Conservation (phyloP, 2,888 invertebrate species). For the Asteroscopus sphinx region DNA sequence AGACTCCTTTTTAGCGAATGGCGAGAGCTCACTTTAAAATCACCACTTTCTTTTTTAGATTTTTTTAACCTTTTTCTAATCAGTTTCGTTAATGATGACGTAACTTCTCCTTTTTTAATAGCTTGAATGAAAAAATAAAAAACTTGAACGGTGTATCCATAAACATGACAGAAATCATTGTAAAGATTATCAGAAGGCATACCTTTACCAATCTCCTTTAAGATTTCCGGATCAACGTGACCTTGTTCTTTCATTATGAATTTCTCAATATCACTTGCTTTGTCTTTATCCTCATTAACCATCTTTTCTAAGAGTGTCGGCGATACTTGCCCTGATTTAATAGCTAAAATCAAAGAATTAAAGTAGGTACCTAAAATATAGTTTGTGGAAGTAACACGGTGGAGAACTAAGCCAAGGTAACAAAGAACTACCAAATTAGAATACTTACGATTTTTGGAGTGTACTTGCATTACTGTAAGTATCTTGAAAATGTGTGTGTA, state of each 20-base stretch:
- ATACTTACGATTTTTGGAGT: too few relatives aligned
- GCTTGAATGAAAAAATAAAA: constrained; percentile 10
- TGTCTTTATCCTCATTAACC: constrained; percentile 22
- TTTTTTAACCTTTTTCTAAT: constrained; percentile 7
- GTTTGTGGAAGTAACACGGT: too few relatives aligned
- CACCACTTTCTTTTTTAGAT: neutral
- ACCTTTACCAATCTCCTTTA: constrained; percentile 22
- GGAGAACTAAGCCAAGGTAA: too few relatives aligned
- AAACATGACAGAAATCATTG: neutral
- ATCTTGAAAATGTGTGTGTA: too few relatives aligned
- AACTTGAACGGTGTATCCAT: too few relatives aligned
- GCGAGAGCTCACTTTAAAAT: neutral
- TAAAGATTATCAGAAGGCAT: neutral
- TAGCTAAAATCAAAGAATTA: constrained; percentile 17
- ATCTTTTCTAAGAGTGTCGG: constrained; percentile 32
- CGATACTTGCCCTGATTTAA: constrained; percentile 31
- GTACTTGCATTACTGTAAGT: too few relatives aligned
- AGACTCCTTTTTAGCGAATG: neutral
- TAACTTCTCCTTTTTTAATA: constrained; percentile 9
- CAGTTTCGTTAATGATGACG: constrained; percentile 17
- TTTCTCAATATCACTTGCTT: constrained; percentile 2
- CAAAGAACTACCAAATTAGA: too few relatives aligned
- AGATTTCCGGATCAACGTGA: constrained; percentile 16
- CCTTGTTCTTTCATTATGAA: neutral
- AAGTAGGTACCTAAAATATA: too few relatives aligned